Evolutionary conservation across 2,888 invertebrate species (phyloP), one percentile per base, ranked within the genome.

Genomic region (Drosophila meridionalis): DNA sequence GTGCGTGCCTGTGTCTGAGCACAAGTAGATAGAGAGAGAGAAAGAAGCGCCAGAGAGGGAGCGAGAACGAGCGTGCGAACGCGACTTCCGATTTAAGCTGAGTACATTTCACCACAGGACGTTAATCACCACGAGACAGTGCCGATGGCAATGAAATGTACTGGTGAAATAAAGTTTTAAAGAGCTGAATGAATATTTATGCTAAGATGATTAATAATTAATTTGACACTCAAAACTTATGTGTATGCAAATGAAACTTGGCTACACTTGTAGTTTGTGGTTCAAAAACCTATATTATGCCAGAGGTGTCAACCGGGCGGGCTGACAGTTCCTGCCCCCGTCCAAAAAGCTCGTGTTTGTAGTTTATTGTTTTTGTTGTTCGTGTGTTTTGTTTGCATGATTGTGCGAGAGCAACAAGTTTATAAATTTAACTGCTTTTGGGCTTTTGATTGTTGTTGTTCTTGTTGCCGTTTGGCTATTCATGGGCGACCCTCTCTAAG

Each of bases 361-460:
- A 62, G 66, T 62, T 72, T 62, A 67, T 67, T 67, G 45, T 62
- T 59, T 68, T 48, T 60, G 32, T 45, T 45, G 32, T 14, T 47
- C 20, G n/a, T 42, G 42, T 42, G 8, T 20, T n/a, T n/a, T 57
- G 26, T 11, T n/a, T 43, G 38, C 48, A 36, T 64, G 63, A 38
- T 57, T 59, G 58, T 59, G 59, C 32, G 56, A 40, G 26, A 76
- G 84, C 84, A 82, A 82, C 82, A 84, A 82, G 82, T 82, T 82
- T 71, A 64, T 73, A 64, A 43, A 69, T 55, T 66, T 70, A 64
- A 67, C 68, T 60, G 62, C 61, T 74, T 73, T 74, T 69, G 47
- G 65, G 72, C 56, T 64, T 68, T 73, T 66, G 20, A 60, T 56
- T 50, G 58, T 56, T 57, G 20, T 52, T 72, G 40, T 57, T 63